Base-by-base conservation (phyloP, 1,140 invertebrate species). In the Cherax destructor region DNA sequence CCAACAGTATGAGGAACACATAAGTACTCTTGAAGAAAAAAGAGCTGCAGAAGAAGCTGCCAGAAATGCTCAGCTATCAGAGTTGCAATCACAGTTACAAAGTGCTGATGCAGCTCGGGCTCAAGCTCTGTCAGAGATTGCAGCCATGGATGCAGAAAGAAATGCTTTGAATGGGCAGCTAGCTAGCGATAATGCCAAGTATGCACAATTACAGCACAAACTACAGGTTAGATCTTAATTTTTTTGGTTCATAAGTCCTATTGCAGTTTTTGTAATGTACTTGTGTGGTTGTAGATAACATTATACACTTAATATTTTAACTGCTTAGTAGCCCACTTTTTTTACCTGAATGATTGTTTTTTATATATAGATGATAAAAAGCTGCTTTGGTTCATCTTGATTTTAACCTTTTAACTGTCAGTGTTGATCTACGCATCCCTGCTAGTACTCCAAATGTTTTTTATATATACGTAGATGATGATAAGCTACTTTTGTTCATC, bases 1-100 rank as follows among this genome's bases (percentile, higher is more conserved):
- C 24, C 89, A 85, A 74, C 83, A 85, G 9, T 91, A 80, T 72
- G 89, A 91, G 18, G 89, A 91, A 41, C 89, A 91, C 74, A 91
- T 85, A 41, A 76, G 83, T 16, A 61, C 21, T 24, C 76, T 86
- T n/a, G 89, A 91, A 80, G 89, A 91, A 50, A 91, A 91, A 18
- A 47, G 83, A 72, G 59, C 49, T 47, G 83, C 74, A 24, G 89
- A 91, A 69, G 83, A 91, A 13, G 83, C 21, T 6, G 56, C 76
- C 16, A 69, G 83, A n/a, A 86, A 41, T 80, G 83, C 74, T 18
- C 89, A 91, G 72, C 49, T 91, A n/a, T 18, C 81, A 52, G 89
- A 91, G 74, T 7, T 86, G 10, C 83, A 91, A 21, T 41, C 77
- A 30, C 83, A 91, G 47, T n/a, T 91, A 41, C 80, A 83, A 49